Evolutionary conservation across 2,797 vertebrate genomes (phyloP), one percentile per base, ranked within the genome.

Genomic region (Linurgus olivaceus): DNA sequence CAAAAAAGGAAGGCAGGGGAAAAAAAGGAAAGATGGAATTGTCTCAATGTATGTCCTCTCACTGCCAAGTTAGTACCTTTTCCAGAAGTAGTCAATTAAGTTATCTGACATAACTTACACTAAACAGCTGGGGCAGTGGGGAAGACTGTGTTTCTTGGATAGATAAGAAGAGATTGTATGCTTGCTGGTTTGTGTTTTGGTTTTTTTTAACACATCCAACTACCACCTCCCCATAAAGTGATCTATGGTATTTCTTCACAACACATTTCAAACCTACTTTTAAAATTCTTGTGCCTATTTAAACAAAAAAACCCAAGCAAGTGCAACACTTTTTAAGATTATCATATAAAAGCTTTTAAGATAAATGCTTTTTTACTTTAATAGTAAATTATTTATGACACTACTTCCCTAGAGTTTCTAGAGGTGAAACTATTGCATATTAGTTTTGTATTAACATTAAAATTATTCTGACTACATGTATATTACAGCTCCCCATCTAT

Each of bases 1-100:
- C 31, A 5, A 38, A 50, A 33, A 9, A 1, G 0, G 2, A 23
- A 21, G 2, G 11, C 31, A 9, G 2, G 3, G 4, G 1, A 2
- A 23, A 24, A 47, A n/a, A 33, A 58, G 25, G 6, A 31, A 40
- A 62, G 15, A 76, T 29, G 8, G 17, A 85, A 73, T 29, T 62
- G 14, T 51, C 38, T 72, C 70, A 61, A 2, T 15, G 6, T 25
- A 71, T 10, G 21, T 37, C 20, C 25, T 67, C 52, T 62, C 35
- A 54, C 38, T 86, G 72, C 21, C 67, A 91, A 57, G 38, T 15
- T 38, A n/a, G 20, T 31, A 71, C 8, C 31, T 93, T 50, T 67
- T 89, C 77, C 50, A 75, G 67, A 71, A 91, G 52, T 0, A 76
- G 28, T 29, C 28, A 47, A 6, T 83, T 29, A 65, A 54, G 25